Base-by-base conservation (phyloP, 2,113 vertebrate genomes). In the Hoplias malabaricus region DNA sequence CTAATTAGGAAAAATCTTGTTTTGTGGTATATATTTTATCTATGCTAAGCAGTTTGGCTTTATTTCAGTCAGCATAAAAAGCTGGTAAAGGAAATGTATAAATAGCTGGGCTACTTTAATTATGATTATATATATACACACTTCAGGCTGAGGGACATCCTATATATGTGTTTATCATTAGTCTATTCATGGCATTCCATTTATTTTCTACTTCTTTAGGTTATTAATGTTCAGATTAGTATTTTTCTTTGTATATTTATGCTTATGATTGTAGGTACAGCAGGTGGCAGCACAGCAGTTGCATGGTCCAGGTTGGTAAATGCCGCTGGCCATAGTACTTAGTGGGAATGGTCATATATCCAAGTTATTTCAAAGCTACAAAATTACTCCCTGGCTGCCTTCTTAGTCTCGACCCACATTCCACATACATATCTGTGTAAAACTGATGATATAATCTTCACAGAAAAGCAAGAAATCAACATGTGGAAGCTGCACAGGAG, bases 271-370 rank as follows among this genome's bases (percentile, higher is more conserved):
- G 31, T 34, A 70, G 34, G 46, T n/a, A 65, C 90, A 73, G 77
- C 65, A 89, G 90, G 79, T 82, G 90, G 89, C 87, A 87, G 89
- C 85, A 86, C 87, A 87, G 89, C 85, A 86, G 79, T 40, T 54
- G 43, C 65, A 77, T 56, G 27, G 57, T 71, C 31, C 19, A n/a
- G 40, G 46, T 62, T 33, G 0, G 19, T 33, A 14, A 36, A 56
- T 46, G n/a, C 75, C 53, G 54, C 79, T 82, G 78, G 53, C 68
- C 53, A 4, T 43, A 68, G 73, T 83, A 31, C 80, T 86, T 57
- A 82, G 72, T 16, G 16, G 43, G 21, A 50, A 74, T 50, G 29
- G 14, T 46, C 13, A 5, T 46, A 19, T 48, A 19, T 19, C n/a
- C 10, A 48, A 48, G 43, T 12, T 14, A 46, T 2, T 46, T 3